Evolutionary conservation across 2,113 vertebrate genomes (phyloP).

Genomic region (Prunella himalayana): DNA sequence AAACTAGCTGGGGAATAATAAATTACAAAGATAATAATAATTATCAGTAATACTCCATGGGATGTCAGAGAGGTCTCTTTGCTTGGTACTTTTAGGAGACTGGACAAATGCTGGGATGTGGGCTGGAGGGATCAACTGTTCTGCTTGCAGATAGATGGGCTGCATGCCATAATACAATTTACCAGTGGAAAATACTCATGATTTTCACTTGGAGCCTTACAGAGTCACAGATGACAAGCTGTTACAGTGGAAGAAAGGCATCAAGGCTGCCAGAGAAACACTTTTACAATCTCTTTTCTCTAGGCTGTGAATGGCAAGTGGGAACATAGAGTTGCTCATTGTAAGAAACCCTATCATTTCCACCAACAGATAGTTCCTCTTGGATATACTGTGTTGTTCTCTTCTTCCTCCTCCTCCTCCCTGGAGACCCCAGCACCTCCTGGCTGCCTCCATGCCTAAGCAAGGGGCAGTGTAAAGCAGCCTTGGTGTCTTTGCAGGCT

Average conservation of each 20-base stretch:
- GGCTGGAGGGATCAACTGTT: neutral
- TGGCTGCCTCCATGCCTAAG: neutral
- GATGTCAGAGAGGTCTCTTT: neutral
- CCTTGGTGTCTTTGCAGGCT: neutral
- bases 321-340: neutral
- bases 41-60: rapidly evolving
- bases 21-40: neutral
- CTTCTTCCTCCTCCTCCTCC: neutral
- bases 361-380: neutral
- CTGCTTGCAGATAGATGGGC: neutral
- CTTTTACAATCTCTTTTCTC: neutral
- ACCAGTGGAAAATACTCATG: neutral
- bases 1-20: neutral
- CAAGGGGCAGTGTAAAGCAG: rapidly evolving
- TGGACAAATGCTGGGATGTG: rapidly evolving
- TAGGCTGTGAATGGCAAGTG: neutral
- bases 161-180: neutral
- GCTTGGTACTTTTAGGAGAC: neutral
- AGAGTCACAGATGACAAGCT: neutral
- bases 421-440: neutral
- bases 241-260: neutral
- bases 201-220: neutral
- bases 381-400: neutral
- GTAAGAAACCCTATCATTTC: neutral
- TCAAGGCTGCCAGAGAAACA: neutral